Percentiles rank a stretch among this genome's conserved stretches.
phyloP scores from a whole-genome alignment of 2,113 vertebrate species.

The Corynorhinus townsendii region DNA sequence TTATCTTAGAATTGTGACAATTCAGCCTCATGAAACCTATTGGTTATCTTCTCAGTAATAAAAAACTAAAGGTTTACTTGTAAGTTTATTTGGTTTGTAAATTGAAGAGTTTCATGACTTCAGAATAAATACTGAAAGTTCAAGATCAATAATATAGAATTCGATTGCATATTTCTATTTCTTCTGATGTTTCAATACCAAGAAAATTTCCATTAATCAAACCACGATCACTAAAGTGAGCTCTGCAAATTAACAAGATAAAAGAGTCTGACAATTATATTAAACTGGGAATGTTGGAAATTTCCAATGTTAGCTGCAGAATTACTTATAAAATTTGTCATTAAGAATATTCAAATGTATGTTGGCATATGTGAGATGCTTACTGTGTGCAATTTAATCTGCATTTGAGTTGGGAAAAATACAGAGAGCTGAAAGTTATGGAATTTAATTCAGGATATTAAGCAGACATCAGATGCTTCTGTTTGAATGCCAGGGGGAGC shows the following conservation, averaged over 20 bases:
- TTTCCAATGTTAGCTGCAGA: background rate
- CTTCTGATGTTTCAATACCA: background rate
- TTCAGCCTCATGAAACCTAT: background rate
- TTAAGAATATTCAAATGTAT: background rate
- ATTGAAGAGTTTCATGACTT: background rate
- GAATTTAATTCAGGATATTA: background rate
- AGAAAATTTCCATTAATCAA: background rate
- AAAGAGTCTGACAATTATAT: background rate
- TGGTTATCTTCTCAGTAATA: background rate
- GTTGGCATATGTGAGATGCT: background rate
- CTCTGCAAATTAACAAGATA: background rate
- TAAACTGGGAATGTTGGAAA: background rate
- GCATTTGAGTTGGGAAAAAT: conserved; percentile 1
- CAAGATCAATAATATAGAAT: background rate
- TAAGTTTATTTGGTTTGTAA: conserved; percentile 1
- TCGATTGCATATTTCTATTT: background rate
- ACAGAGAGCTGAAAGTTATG: background rate
- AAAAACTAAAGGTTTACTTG: background rate
- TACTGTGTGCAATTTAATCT: background rate
- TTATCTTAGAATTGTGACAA: background rate
- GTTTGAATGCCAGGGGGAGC: background rate
- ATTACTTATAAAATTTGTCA: background rate
- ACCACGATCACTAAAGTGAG: background rate
- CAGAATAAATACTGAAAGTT: conserved; percentile 25
- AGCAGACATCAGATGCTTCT: background rate